A percentile compares a stretch with the other conserved stretches of the same genome.
phyloP scores from a whole-genome alignment of 2,113 vertebrate genomes.

The Lophochroa leadbeateri region DNA sequence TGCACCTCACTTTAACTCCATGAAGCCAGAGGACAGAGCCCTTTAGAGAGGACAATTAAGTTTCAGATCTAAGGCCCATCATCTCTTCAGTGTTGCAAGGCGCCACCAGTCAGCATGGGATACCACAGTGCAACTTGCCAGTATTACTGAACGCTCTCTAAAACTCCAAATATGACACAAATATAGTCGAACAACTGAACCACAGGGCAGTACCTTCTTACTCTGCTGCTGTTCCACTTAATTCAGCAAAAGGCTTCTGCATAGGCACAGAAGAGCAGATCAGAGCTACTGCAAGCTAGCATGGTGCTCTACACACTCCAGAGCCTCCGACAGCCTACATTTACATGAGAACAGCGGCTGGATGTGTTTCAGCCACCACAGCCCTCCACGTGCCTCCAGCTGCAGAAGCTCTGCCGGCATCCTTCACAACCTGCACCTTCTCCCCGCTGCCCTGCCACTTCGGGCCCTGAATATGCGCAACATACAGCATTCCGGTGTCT shows the following conservation, averaged over 20 bases:
- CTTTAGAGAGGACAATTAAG: not conserved
- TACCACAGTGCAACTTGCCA: not conserved
- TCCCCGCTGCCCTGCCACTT: fast-evolving
- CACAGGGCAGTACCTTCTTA: not conserved
- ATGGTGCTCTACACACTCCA: fast-evolving
- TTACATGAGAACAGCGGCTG: not conserved
- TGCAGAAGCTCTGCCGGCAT: no score
- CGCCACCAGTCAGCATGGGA: not conserved
- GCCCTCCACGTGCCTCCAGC: no score
- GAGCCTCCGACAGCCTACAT: not conserved
- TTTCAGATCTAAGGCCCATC: not conserved
- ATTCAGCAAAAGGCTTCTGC: not conserved
- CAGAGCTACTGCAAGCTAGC: fast-evolving
- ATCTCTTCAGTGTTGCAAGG: not conserved
- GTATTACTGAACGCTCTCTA: not conserved
- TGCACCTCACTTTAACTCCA: not conserved
- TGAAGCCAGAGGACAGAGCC: not conserved
- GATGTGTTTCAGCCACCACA: not conserved
- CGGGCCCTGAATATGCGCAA: not conserved
- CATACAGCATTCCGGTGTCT: fast-evolving
- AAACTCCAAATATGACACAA: not conserved
- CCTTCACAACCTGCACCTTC: not conserved
- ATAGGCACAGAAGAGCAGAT: fast-evolving
- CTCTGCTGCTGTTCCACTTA: not conserved
- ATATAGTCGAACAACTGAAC: not conserved